Conservation (phyloP, 1,140 invertebrate species). For the Brachionus rubens region DNA sequence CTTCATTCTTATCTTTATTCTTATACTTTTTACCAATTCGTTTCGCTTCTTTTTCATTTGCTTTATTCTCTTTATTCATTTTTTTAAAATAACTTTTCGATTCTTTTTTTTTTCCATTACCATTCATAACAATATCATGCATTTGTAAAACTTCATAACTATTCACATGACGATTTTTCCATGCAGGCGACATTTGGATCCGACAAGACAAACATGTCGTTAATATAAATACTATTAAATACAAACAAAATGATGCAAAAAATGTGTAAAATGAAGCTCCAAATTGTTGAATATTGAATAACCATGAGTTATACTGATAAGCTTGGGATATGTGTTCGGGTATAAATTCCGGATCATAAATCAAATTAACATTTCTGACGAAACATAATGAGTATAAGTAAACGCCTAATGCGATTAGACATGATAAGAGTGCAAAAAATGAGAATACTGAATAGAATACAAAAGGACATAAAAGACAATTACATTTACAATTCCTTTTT, state of each 20-base stretch:
- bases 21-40: constrained; percentile 33
- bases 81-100: neutral
- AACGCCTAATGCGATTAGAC: neutral
- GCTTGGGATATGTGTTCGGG: constrained; percentile 38
- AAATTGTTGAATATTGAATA: constrained; percentile 28
- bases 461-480: constrained; percentile 43
- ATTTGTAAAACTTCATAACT: constrained; percentile 43
- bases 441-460: constrained; percentile 42
- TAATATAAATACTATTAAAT: constrained; percentile 22
- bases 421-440: constrained; percentile 10
- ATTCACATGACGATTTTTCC: constrained; percentile 9
- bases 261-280: constrained; percentile 33
- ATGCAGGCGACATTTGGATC: constrained; percentile 26
- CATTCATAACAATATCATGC: constrained; percentile 36
- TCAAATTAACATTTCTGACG: constrained; percentile 3
- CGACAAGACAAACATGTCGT: constrained; percentile 19
- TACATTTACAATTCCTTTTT: constrained; percentile 25
- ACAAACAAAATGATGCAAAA: neutral
- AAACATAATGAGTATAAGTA: constrained; percentile 21
- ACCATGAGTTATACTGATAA: constrained; percentile 38
- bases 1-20: constrained; percentile 33
- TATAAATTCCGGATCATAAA: constrained; percentile 38
- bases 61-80: neutral
- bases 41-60: constrained; percentile 27
- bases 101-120: neutral